Evolutionary conservation across 2,113 vertebrate genomes (phyloP).

Genomic region (Seriola quinqueradiata): DNA sequence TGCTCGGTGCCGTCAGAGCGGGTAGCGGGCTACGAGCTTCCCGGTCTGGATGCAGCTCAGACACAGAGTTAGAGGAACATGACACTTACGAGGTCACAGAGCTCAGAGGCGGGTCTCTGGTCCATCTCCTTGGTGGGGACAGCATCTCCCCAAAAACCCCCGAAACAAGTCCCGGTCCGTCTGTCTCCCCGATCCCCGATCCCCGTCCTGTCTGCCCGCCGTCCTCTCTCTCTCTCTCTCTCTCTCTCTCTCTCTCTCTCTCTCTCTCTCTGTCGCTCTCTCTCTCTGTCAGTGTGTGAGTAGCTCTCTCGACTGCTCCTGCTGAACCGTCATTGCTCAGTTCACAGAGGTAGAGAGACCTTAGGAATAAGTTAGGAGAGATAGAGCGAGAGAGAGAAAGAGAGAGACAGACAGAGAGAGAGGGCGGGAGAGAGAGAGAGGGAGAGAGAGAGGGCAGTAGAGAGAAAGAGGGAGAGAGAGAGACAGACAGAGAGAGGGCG

Average conservation of each 20-base stretch:
- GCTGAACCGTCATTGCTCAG: background rate
- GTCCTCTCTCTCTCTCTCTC: background rate
- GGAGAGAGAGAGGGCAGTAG: no score
- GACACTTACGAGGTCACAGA: no score
- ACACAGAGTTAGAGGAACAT: no score
- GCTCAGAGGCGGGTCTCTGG: constrained; percentile 11
- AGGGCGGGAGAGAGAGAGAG: no score
- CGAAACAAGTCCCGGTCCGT: background rate
- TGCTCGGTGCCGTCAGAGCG: no score
- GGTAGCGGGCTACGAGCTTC: no score
- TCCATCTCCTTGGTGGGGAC: constrained; percentile 38
- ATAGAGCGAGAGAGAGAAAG: no score
- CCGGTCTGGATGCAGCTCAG: no score
- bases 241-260: background rate
- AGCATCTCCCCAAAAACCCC: constrained; percentile 47
- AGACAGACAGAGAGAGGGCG: no score
- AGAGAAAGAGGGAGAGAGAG: no score
- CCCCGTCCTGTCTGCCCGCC: background rate
- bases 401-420: no score
- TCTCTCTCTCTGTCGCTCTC: background rate
- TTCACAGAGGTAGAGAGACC: background rate
- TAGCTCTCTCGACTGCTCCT: background rate
- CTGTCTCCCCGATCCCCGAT: background rate
- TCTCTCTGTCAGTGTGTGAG: background rate
- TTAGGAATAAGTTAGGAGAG: no score